Percentiles rank a stretch among this genome's conserved stretches.
phyloP scores from a whole-genome alignment of 2,113 vertebrate genomes.

The Danionella cerebrum region DNA sequence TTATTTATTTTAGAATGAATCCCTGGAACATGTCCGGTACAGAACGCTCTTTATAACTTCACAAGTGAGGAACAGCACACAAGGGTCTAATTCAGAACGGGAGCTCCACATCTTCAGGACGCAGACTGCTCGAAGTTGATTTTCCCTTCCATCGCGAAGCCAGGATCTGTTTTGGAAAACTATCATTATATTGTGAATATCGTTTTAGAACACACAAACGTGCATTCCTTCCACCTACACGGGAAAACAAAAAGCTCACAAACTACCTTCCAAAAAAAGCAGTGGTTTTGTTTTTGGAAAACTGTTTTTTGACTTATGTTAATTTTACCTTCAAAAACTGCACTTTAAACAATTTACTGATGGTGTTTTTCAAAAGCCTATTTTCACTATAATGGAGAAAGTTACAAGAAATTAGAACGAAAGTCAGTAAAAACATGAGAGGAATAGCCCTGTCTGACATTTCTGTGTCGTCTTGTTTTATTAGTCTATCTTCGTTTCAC shows the following conservation, averaged over 20 bases:
- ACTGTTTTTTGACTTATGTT: no score
- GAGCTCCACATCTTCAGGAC: background rate
- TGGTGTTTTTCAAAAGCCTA: background rate
- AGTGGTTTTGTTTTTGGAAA: no score
- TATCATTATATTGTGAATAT: background rate
- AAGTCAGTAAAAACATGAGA: background rate
- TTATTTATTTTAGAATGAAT: conserved; percentile 34
- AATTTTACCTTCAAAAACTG: no score
- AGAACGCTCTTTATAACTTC: conserved; percentile 20
- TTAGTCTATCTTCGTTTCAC: background rate
- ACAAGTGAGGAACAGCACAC: conserved; percentile 7
- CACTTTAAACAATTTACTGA: no score
- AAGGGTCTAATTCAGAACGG: conserved; percentile 22
- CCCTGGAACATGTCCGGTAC: conserved; percentile 3
- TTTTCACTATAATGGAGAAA: background rate
- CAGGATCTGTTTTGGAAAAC: background rate
- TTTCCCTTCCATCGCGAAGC: background rate
- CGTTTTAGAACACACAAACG: background rate
- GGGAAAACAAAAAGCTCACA: background rate
- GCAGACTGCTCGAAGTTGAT: background rate
- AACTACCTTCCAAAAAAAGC: no score
- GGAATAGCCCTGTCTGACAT: background rate
- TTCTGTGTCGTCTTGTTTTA: background rate
- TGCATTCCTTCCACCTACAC: background rate
- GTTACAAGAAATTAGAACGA: no score